Evolutionary conservation across 2,113 vertebrate genomes (phyloP).

Genomic region (Callopanchax toddi): DNA sequence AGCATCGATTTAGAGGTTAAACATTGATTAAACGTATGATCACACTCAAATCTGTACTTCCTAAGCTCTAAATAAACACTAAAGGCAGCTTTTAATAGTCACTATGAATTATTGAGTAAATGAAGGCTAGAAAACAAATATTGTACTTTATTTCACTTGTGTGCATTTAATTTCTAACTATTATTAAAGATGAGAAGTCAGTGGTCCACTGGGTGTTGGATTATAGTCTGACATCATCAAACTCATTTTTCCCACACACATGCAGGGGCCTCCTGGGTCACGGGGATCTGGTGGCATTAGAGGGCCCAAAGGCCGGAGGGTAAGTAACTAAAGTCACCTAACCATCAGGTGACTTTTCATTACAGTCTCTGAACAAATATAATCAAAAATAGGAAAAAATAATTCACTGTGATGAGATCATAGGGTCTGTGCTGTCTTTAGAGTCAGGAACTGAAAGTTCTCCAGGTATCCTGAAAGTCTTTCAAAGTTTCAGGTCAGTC

Average conservation of each 20-base stretch:
- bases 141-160: neutral
- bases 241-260: slow-evolving; percentile 14
- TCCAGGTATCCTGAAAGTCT: no score
- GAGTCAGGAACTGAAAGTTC: neutral
- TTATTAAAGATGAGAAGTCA: neutral
- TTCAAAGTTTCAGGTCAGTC: no score
- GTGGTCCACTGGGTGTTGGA: no score
- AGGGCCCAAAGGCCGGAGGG: slow-evolving; percentile 88
- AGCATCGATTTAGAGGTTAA: neutral
- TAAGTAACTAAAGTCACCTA: slow-evolving; percentile 68
- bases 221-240: neutral
- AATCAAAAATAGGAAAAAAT: neutral
- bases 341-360: no score
- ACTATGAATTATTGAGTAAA: neutral
- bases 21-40: no score
- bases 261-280: slow-evolving; percentile 88
- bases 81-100: neutral
- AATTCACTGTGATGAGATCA: neutral
- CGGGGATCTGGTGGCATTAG: slow-evolving; percentile 83
- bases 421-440: neutral
- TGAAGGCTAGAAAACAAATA: neutral
- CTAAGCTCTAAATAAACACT: neutral
- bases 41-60: neutral
- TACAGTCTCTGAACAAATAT: no score
- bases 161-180: neutral